Conservation (phyloP, 30 jellyfish, hydroid and myxozoan species). For the Rhopilema esculentum region DNA sequence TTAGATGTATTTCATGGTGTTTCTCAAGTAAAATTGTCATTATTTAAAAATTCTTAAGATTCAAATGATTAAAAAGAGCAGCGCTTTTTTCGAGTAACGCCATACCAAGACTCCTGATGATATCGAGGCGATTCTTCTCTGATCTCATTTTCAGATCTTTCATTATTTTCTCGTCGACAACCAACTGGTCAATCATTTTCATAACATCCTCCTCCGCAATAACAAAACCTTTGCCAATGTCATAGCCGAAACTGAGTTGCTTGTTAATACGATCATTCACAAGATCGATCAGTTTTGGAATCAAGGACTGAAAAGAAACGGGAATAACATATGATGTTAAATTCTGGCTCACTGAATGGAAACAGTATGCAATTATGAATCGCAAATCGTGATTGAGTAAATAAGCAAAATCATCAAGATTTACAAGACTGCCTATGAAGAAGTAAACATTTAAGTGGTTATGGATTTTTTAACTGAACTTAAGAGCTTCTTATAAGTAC, state of each 20-base stretch:
- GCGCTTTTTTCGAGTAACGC: neutral
- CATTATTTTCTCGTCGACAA: constrained; percentile 75
- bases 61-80: no score
- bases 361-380: no score
- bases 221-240: constrained; percentile 94
- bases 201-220: constrained; percentile 92
- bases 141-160: constrained; percentile 72
- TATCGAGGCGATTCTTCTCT: constrained; percentile 73
- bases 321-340: neutral
- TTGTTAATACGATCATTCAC: constrained; percentile 85
- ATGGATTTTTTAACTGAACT: no score
- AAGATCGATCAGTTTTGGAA: constrained; percentile 88
- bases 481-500: no score
- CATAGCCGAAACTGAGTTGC: constrained; percentile 93
- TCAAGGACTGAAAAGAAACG: constrained; percentile 61
- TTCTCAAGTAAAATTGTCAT: no score
- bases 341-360: no score
- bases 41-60: no score
- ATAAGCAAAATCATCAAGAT: no score
- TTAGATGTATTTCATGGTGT: no score
- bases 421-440: no score
- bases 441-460: no score
- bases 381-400: no score
- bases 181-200: constrained; percentile 83
- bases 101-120: constrained; percentile 85